These are phyloP conservation scores for Dolichotis patagonum DNA, from an alignment of 2,113 vertebrate genomes.

Conservation along the genomic window DNA sequence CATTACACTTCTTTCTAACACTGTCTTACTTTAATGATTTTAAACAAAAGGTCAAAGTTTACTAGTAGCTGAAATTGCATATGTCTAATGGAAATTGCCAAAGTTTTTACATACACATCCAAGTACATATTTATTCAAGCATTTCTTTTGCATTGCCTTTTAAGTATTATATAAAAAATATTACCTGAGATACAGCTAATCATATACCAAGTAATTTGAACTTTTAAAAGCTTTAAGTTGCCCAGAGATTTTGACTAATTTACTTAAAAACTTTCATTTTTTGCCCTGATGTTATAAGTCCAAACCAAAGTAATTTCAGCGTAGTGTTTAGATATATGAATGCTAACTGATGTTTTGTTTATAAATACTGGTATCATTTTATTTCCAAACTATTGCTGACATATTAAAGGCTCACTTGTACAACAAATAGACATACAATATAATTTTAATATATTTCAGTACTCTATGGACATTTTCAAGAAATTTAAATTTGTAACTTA, in stretches of 20 bases:
- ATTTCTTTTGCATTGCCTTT: not conserved
- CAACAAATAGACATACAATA: not conserved
- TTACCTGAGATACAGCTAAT: not conserved
- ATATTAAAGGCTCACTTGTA: not conserved
- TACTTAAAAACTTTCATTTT: not conserved
- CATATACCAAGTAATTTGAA: not conserved
- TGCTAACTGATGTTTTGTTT: not conserved
- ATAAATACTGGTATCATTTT: not conserved
- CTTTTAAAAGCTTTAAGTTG: not conserved
- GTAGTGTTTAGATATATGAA: not conserved
- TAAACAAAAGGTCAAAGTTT: conserved; percentile 25
- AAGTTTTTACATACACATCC: not conserved
- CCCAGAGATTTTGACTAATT: not conserved
- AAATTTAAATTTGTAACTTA: not conserved
- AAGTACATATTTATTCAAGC: not conserved
- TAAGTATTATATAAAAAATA: not conserved
- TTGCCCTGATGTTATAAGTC: not conserved
- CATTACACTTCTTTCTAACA: not conserved
- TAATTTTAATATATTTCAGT: not conserved
- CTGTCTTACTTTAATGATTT: not conserved
- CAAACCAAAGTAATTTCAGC: not conserved
- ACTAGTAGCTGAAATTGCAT: not conserved
- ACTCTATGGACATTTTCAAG: not conserved
- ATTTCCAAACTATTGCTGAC: not conserved
- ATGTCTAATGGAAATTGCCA: not conserved